Evolutionary conservation across 1,140 invertebrate species (phyloP).

Genomic region (Brachionus sp.): DNA sequence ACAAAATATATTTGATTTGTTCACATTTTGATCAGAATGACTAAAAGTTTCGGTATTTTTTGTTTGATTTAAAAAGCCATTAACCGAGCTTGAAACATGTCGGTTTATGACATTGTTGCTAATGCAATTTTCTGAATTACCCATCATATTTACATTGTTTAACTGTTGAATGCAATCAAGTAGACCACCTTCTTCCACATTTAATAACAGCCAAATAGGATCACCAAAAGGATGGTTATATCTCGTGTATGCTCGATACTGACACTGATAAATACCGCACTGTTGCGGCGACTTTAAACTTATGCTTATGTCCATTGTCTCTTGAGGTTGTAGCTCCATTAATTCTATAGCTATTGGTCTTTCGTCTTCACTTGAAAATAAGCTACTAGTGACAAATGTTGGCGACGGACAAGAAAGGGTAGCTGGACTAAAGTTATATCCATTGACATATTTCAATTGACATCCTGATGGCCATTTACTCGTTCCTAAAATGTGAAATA

Average conservation of each 20-base stretch:
- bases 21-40: not conserved
- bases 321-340: slow-evolving; percentile 7
- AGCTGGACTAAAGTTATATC: slow-evolving; percentile 16
- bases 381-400: not conserved
- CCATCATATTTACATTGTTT: slow-evolving; percentile 40
- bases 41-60: not conserved
- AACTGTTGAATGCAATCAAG: slow-evolving; percentile 70
- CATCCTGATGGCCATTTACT: slow-evolving; percentile 1
- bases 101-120: slow-evolving; percentile 28
- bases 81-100: not conserved
- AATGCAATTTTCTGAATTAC: not conserved
- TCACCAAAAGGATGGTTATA: slow-evolving; percentile 65
- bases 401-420: not conserved
- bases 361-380: not conserved
- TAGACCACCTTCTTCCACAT: slow-evolving; percentile 68
- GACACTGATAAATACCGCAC: slow-evolving; percentile 43
- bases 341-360: not conserved
- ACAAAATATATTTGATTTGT: slow-evolving; percentile 8
- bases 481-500: not conserved
- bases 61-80: not conserved
- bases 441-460: slow-evolving; percentile 44
- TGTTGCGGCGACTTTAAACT: slow-evolving; percentile 31
- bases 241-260: slow-evolving; percentile 14
- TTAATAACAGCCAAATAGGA: slow-evolving; percentile 69
- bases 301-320: slow-evolving; percentile 24